A percentile compares a stretch with the other conserved stretches of the same genome.
phyloP scores from a whole-genome alignment of 2,113 vertebrate species.

The Tauraco erythrolophus region DNA sequence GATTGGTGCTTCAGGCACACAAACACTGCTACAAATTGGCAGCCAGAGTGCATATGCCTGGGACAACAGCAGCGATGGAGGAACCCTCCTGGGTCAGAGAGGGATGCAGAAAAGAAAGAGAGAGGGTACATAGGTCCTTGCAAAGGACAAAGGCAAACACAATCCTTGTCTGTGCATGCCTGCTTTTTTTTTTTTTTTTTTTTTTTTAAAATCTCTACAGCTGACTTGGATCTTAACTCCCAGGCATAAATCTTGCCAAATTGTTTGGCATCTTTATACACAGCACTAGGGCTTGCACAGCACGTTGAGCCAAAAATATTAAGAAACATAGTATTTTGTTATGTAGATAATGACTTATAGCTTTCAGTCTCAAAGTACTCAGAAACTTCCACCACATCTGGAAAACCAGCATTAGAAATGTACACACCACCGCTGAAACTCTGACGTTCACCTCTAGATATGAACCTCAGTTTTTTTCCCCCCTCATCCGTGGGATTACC shows the following conservation, averaged over 20 bases:
- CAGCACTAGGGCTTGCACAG: neutral
- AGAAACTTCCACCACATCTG: neutral
- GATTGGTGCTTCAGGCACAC: neutral
- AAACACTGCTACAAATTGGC: neutral
- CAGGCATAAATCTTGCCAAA: constrained; percentile 30
- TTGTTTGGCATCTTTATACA: constrained; percentile 30
- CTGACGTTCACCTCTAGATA: neutral
- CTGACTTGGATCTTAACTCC: constrained; percentile 16
- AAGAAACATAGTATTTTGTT: constrained; percentile 5
- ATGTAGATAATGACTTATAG: neutral
- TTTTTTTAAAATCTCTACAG: neutral
- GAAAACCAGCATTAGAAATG: neutral
- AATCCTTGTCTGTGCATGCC: neutral
- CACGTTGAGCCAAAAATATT: neutral
- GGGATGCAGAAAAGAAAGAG: neutral
- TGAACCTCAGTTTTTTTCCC: neutral
- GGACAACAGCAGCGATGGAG: neutral
- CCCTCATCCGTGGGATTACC: neutral
- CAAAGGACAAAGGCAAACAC: neutral
- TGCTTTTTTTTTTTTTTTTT: neutral
- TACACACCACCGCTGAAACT: neutral
- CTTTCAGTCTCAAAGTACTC: neutral
- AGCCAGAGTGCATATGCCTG: rapidly evolving
- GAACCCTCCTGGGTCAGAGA: neutral
- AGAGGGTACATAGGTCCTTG: neutral